Conservation (phyloP, 2,113 vertebrate species). For the Notarius quadriscutis region DNA sequence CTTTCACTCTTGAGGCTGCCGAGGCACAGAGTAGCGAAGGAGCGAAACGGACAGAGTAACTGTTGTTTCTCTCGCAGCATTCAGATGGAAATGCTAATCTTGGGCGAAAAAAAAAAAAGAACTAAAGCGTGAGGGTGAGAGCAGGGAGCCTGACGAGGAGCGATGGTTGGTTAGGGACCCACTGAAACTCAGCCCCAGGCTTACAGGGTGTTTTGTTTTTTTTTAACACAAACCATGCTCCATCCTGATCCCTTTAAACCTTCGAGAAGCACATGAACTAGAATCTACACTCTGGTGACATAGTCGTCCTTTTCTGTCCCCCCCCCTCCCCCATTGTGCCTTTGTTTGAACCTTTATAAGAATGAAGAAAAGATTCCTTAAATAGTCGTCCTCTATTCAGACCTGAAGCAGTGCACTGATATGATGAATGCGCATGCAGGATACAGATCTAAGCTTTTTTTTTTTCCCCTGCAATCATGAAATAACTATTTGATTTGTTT, state of each 20-base stretch:
- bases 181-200: slow-evolving; percentile 67
- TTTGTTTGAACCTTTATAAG: slow-evolving; percentile 33
- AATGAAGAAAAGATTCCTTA: slow-evolving; percentile 31
- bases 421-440: slow-evolving; percentile 2
- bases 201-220: slow-evolving; percentile 75
- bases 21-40: slow-evolving; percentile 69
- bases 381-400: slow-evolving; percentile 20
- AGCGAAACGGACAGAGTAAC: slow-evolving; percentile 82
- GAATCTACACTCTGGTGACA: slow-evolving; percentile 63
- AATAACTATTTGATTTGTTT: not conserved
- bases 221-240: slow-evolving; percentile 64
- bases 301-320: slow-evolving; percentile 2
- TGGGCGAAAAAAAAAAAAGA: slow-evolving; percentile 76
- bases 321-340: not conserved
- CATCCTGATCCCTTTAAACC: slow-evolving; percentile 73
- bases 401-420: slow-evolving; percentile 11
- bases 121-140: slow-evolving; percentile 54
- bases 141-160: slow-evolving; percentile 54
- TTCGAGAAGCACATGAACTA: slow-evolving; percentile 70
- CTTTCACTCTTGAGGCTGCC: slow-evolving; percentile 51
- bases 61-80: slow-evolving; percentile 90
- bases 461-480: not conserved
- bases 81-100: slow-evolving; percentile 97
- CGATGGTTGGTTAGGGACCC: slow-evolving; percentile 53
- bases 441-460: not conserved